These are phyloP conservation scores for Agrotis clavis DNA, from an alignment of 2,888 invertebrate genomes.

Conservation along the genomic window DNA sequence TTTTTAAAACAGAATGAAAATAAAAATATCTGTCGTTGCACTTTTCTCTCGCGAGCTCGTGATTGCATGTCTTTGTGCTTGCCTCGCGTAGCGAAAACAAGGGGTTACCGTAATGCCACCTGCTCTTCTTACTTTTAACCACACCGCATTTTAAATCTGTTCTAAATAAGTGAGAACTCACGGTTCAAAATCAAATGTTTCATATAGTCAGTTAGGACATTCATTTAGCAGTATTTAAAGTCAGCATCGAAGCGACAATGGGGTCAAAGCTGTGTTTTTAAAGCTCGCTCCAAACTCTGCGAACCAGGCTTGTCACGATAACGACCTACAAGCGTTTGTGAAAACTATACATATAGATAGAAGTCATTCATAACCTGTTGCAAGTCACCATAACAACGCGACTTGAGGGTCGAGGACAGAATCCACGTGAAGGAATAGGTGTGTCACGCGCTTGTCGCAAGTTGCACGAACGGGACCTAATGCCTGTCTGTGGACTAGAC, in stretches of 20 bases:
- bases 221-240: constrained; percentile 2
- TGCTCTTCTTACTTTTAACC: background rate
- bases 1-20: background rate
- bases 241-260: constrained; percentile 31
- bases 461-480: background rate
- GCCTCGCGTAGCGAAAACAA: background rate
- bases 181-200: background rate
- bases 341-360: no score
- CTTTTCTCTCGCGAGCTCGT: constrained; percentile 4
- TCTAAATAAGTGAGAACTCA: fast-evolving
- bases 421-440: background rate
- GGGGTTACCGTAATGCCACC: background rate
- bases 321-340: background rate
- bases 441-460: background rate
- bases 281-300: background rate
- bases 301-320: no score
- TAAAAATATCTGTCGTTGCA: background rate
- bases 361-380: no score
- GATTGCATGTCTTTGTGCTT: constrained; percentile 13
- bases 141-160: background rate
- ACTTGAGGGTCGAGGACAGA: background rate
- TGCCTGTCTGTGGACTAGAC: background rate
- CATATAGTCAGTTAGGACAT: background rate
- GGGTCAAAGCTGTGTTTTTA: constrained; percentile 26
- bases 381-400: no score